Conservation (phyloP, 2,797 vertebrate genomes). For the Crypturellus tataupa region DNA sequence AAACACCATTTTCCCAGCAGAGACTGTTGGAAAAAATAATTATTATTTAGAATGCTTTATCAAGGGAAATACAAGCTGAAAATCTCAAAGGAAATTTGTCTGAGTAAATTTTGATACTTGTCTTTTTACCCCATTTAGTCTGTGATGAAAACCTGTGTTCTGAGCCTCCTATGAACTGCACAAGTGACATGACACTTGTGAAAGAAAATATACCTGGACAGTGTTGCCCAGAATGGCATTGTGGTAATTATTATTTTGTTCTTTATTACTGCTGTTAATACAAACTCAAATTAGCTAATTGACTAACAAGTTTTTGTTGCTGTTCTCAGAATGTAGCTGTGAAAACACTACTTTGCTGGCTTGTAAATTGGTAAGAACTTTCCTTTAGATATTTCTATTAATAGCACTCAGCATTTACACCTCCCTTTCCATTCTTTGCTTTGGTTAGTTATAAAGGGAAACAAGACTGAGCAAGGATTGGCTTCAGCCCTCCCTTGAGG, state of each 20-base stretch:
- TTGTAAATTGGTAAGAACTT: constrained; percentile 90
- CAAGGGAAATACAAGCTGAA: background rate
- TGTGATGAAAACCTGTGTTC: constrained; percentile 92
- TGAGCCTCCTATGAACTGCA: constrained; percentile 84
- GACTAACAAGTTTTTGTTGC: background rate
- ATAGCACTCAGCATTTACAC: background rate
- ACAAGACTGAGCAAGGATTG: background rate
- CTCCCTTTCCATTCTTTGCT: background rate
- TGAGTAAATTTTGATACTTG: background rate
- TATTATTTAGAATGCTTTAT: background rate
- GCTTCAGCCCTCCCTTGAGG: background rate
- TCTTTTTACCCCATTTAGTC: constrained; percentile 80
- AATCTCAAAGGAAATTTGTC: background rate
- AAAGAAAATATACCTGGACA: constrained; percentile 83
- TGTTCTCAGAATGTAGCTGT: constrained; percentile 91
- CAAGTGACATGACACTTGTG: constrained; percentile 86
- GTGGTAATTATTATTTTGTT: constrained; percentile 85
- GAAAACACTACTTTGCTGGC: constrained; percentile 83
- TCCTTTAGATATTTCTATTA: constrained; percentile 5
- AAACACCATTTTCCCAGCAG: background rate
- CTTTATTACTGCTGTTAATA: background rate
- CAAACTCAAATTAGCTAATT: background rate
- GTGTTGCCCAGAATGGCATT: constrained; percentile 92
- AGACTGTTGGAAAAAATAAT: background rate
- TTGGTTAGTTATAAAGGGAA: background rate